These are phyloP conservation scores for Pyrochroa serraticornis DNA, from an alignment of 2,888 invertebrate species.

Conservation along the genomic window DNA sequence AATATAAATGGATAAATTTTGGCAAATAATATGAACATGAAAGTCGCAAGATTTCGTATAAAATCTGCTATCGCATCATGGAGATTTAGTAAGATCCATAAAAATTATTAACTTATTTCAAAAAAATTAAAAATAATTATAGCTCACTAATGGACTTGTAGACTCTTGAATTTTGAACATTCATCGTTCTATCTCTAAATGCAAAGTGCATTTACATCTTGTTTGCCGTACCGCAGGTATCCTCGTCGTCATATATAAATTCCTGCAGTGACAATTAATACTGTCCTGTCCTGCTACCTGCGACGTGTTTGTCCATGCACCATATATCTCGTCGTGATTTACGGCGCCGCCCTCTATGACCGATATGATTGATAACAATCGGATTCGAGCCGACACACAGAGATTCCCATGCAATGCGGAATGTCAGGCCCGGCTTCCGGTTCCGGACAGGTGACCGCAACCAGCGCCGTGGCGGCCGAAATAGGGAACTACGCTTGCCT, in stretches of 20 bases:
- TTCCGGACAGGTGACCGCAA: constrained; percentile 58
- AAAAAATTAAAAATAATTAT: no score
- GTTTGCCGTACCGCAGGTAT: constrained; percentile 10
- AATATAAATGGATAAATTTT: no score
- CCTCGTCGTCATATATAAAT: constrained; percentile 16
- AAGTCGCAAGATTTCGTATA: no score
- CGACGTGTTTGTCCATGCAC: constrained; percentile 12
- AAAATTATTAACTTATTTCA: no score
- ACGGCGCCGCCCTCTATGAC: constrained; percentile 8
- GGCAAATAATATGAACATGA: no score
- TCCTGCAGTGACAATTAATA: constrained; percentile 13
- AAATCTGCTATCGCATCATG: no score
- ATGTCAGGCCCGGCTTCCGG: constrained; percentile 56
- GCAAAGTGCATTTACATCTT: constrained; percentile 6
- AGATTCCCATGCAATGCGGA: constrained; percentile 53
- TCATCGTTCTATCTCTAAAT: neutral
- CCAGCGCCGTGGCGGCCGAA: constrained; percentile 44
- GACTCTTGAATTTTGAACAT: no score
- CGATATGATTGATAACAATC: constrained; percentile 38
- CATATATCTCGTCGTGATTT: constrained; percentile 24
- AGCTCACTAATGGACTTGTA: no score
- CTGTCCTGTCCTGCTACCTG: constrained; percentile 16
- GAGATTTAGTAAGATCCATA: no score
- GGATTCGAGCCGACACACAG: constrained; percentile 28
- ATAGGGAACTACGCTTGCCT: constrained; percentile 57